Conservation (phyloP, 2,797 vertebrate species). For the Spinibarbus caldwelli region DNA sequence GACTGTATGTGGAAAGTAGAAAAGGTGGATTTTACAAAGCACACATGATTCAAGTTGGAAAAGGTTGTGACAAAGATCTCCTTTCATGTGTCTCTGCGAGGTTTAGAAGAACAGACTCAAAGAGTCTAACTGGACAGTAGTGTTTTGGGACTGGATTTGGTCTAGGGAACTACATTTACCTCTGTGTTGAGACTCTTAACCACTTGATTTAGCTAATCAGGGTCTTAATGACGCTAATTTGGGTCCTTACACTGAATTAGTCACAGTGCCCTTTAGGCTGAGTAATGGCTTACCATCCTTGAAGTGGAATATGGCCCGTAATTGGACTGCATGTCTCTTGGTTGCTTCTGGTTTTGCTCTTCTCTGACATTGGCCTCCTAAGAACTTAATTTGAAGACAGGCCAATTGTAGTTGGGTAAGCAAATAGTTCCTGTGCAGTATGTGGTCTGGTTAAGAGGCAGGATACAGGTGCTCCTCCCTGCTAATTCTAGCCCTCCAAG, state of each 20-base stretch:
- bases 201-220: constrained; percentile 57
- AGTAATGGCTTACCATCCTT: constrained; percentile 38
- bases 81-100: constrained; percentile 69
- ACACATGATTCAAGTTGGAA: constrained; percentile 72
- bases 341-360: constrained; percentile 37
- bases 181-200: constrained; percentile 45
- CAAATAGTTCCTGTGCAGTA: constrained; percentile 51
- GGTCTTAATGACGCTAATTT: constrained; percentile 58
- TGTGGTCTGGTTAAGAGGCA: constrained; percentile 31
- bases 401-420: constrained; percentile 33
- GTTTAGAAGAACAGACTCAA: constrained; percentile 58
- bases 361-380: constrained; percentile 16
- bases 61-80: constrained; percentile 64
- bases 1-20: constrained; percentile 69
- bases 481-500: not conserved
- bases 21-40: constrained; percentile 71
- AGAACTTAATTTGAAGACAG: constrained; percentile 38
- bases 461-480: constrained; percentile 61
- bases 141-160: constrained; percentile 12
- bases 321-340: constrained; percentile 35
- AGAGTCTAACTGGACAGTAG: constrained; percentile 61
- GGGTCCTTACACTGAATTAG: constrained; percentile 54
- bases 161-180: constrained; percentile 35
- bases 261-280: constrained; percentile 39
- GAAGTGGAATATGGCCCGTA: constrained; percentile 36